Percentiles rank a stretch among this genome's conserved stretches.
Evolutionary conservation across 2,888 invertebrate species (phyloP).

Genomic region (Lasioglossum leucozonium): DNA sequence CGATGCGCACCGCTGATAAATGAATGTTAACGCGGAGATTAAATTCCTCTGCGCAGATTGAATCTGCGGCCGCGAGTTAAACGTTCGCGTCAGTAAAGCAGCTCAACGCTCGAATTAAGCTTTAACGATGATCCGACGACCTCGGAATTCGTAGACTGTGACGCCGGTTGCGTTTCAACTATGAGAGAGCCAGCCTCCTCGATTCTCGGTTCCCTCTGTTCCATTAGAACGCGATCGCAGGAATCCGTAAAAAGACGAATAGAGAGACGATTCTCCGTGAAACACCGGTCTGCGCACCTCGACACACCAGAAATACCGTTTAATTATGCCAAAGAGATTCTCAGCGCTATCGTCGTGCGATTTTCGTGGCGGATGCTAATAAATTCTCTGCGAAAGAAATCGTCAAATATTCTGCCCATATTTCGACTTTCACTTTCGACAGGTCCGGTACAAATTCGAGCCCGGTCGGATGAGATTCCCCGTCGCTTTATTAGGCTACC

Average conservation of each 20-base stretch:
- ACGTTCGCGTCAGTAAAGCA: conserved; percentile 10
- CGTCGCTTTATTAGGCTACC: conserved; percentile 73
- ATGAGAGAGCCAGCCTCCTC: conserved; percentile 47
- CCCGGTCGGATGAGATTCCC: conserved; percentile 65
- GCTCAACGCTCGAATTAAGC: conserved; percentile 27
- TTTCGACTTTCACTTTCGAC: neutral
- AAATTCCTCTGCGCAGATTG: conserved; percentile 5
- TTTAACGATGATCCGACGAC: conserved; percentile 36
- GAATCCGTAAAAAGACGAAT: neutral
- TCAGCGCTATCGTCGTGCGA: neutral
- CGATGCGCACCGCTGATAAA: neutral
- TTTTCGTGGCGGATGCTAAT: neutral
- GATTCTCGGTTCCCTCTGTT: conserved; percentile 35
- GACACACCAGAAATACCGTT: neutral
- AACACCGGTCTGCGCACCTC: neutral
- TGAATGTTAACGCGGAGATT: conserved; percentile 5
- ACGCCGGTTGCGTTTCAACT: conserved; percentile 46
- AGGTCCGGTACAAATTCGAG: neutral
- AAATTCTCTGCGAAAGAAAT: no score
- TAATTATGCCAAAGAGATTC: neutral
- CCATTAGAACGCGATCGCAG: conserved; percentile 33
- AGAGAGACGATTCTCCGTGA: neutral
- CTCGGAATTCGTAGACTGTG: conserved; percentile 48
- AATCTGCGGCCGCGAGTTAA: conserved; percentile 29
- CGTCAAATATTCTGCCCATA: neutral